These are phyloP conservation scores for Odobenus rosmarus DNA, from an alignment of 2,113 vertebrate genomes.

Conservation along the genomic window DNA sequence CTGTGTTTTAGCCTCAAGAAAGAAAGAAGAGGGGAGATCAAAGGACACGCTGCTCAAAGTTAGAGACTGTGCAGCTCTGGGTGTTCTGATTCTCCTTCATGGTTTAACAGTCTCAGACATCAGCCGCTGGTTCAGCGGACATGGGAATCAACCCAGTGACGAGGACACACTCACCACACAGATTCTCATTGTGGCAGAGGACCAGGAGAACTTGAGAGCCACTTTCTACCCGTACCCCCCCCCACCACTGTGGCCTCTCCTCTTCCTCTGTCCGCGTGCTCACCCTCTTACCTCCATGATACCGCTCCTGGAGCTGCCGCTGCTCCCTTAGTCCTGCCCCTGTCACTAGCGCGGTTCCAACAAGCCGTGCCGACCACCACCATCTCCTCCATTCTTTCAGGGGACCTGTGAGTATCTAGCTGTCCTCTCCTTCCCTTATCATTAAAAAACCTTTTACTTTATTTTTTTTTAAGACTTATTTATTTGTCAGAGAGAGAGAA, in stretches of 20 bases:
- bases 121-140: not conserved
- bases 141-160: not conserved
- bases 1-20: not conserved
- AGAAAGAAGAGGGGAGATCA: not conserved
- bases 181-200: not conserved
- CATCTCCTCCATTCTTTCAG: not conserved
- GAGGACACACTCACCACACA: not conserved
- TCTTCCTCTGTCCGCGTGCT: not conserved
- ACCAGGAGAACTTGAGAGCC: not conserved
- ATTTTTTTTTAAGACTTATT: not conserved
- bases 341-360: not conserved
- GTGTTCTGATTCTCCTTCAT: not conserved
- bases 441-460: not conserved
- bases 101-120: not conserved
- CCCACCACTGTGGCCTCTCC: too few species aligned
- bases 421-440: not conserved
- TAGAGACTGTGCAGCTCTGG: not conserved
- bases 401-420: not conserved
- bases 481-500: not conserved
- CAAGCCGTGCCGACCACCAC: not conserved
- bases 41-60: not conserved
- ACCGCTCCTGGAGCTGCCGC: not conserved
- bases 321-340: not conserved
- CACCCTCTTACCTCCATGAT: not conserved
- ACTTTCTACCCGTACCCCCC: not conserved